Percentiles rank a stretch among this genome's conserved stretches.
Evolutionary conservation across 2,797 vertebrate genomes (phyloP).

Genomic region (Gallirallus australis): DNA sequence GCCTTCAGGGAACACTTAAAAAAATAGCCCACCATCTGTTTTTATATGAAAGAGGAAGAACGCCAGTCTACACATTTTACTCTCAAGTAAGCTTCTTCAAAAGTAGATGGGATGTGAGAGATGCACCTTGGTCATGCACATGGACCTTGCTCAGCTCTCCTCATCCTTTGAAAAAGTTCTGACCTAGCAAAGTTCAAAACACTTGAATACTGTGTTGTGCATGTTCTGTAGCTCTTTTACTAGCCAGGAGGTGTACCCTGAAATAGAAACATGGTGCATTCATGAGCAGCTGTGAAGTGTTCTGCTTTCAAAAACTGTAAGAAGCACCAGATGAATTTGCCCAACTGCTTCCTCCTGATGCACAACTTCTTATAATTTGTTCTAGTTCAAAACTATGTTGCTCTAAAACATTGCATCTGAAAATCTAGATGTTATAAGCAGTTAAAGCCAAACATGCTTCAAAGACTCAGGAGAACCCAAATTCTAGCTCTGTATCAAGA

Average conservation of each 20-base stretch:
- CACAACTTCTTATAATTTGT: neutral
- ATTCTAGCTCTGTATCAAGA: neutral
- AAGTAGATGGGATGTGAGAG: neutral
- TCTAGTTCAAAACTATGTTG: neutral
- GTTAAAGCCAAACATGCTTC: neutral
- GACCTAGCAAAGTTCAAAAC: neutral
- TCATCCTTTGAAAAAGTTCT: neutral
- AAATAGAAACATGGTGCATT: slow-evolving; percentile 1
- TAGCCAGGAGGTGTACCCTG: neutral
- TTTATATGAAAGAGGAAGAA: neutral
- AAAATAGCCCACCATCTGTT: neutral
- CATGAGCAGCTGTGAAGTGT: neutral
- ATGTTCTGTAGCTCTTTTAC: neutral
- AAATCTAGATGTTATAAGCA: neutral
- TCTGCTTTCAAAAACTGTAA: neutral
- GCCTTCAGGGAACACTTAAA: neutral
- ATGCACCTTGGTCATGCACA: neutral
- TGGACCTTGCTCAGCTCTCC: neutral
- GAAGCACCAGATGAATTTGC: neutral
- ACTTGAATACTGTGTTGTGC: neutral
- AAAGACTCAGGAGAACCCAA: neutral
- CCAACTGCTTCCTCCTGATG: neutral
- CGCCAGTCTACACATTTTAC: neutral
- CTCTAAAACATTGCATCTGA: neutral
- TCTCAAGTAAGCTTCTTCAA: neutral